phyloP scores from a whole-genome alignment of 2,113 vertebrate genomes.

The Glaucomys volans region DNA sequence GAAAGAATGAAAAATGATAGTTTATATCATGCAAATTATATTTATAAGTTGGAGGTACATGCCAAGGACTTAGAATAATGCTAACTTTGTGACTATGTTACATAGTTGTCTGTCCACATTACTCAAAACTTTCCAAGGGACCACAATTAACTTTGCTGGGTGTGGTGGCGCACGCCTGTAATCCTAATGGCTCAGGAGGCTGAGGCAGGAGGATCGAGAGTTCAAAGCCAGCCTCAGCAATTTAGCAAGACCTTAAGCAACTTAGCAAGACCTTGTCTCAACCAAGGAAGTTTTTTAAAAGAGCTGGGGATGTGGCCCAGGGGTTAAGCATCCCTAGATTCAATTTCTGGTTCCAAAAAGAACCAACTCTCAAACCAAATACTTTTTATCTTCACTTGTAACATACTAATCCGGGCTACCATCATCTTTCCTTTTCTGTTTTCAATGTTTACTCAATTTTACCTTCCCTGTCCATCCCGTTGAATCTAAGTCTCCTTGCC shows the following conservation, averaged over 20 bases:
- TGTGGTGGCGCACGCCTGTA: too few relatives aligned
- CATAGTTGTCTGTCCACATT: neutral
- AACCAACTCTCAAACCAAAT: neutral
- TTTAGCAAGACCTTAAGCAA: too few relatives aligned
- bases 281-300: too few relatives aligned
- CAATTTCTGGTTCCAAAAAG: too few relatives aligned
- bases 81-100: neutral
- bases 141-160: neutral
- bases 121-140: neutral
- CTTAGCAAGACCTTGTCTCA: too few relatives aligned
- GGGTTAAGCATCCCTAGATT: too few relatives aligned
- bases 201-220: too few relatives aligned
- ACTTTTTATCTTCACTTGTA: neutral
- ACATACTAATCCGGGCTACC: neutral
- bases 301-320: too few relatives aligned
- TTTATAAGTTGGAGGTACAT: slow-evolving; percentile 46
- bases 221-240: too few relatives aligned
- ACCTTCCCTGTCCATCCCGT: neutral
- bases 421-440: neutral
- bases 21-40: slow-evolving; percentile 3
- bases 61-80: slow-evolving; percentile 57
- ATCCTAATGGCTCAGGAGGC: too few relatives aligned
- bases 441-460: slow-evolving; percentile 31
- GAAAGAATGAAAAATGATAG: slow-evolving; percentile 56
- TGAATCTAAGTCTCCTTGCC: neutral